Evolutionary conservation across 2,113 vertebrate species (phyloP), one percentile per base, ranked within the genome.

Genomic region (Mesitornis unicolor): DNA sequence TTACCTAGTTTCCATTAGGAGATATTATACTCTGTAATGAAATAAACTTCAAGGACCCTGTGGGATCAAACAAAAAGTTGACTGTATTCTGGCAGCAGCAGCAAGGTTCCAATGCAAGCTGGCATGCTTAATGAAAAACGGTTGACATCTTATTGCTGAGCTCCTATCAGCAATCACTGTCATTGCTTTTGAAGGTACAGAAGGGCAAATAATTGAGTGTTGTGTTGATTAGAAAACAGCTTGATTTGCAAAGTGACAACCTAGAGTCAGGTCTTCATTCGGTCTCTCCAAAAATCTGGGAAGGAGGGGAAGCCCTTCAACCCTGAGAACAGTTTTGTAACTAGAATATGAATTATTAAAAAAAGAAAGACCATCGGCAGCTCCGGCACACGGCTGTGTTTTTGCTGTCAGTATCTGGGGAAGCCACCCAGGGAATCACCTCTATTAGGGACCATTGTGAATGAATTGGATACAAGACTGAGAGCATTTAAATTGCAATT

Each of bases 1-100:
- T 96, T 98, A 95, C 94, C 74, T 90, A 83, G 80, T 96, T 97
- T 91, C 92, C 89, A 95, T 97, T 95, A 96, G 51, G 29, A 94
- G 80, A 92, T 95, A 97, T 93, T 97, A 97, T 64, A 64, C 57
- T 67, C 77, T 17, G 6, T 91, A 94, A 96, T 92, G 95, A 97
- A 97, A 95, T 95, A 86, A 95, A 96, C 73, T 89, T 95, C 87
- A 87, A 83, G 70, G 56, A 82, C 78, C 75, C 93, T 81, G 80
- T 69, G 92, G 50, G 68, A 95, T 67, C 75, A 96, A 91, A 83
- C 69, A 88, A 60, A 36, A 87, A 91, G 89, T 92, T 97, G 74
- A 45, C 95, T 76, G 92, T 86, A 81, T 86, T 96, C 90, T 86
- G 82, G 81, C 56, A 13, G 40, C 40, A 57, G 43, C 57, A 51